Base-by-base conservation (phyloP, 2,888 invertebrate genomes). In the Tetragonisca angustula region DNA sequence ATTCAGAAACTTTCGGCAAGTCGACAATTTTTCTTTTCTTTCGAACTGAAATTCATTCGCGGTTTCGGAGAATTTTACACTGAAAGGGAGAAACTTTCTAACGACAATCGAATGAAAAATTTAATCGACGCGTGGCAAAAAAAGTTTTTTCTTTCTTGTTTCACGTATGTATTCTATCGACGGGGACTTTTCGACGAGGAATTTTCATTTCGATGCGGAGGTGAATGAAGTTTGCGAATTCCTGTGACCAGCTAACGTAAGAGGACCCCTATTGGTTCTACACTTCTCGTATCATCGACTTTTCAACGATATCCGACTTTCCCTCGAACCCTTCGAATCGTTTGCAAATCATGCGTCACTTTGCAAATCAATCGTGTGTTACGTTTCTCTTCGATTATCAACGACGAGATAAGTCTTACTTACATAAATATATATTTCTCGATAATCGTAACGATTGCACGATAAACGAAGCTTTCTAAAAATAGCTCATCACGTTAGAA, bases 271-370 rank as follows among this genome's bases (percentile, higher is more conserved):
- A 76, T 79, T 65, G 27, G 36, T 65, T 36, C 64, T 82, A 74
- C 21, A 50, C 5, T 50, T 56, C 62, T 68, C 69, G 73, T 73
- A n/a, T 64, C 43, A 21, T 32, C 49, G n/a, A 70, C n/a, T 71
- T 24, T 17, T 49, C n/a, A 75, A 61, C 11, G 68, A 75, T 75
- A 75, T 77, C 65, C 65, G 78, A 81, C 19, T 56, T 24, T 64
- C 52, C 24, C 24, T 4, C 0, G 19, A 61, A 21, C 27, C 62
- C n/a, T 70, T 21, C 54, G 65, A 76, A 54, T 56, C 43, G 19
- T 76, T 69, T 27, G n/a, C 52, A 17, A 19, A 79, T 65, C 32
- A 27, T 27, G 27, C 27, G 27, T 27, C 2, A 27, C 27, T 76
- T 69, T 27, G n/a, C 43, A 17, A 19, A 79, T 65, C 32, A 27